Percentiles rank a stretch among this genome's conserved stretches.
Evolutionary conservation across 2,113 vertebrate genomes (phyloP).

Genomic region (Ailuropoda melanoleuca): DNA sequence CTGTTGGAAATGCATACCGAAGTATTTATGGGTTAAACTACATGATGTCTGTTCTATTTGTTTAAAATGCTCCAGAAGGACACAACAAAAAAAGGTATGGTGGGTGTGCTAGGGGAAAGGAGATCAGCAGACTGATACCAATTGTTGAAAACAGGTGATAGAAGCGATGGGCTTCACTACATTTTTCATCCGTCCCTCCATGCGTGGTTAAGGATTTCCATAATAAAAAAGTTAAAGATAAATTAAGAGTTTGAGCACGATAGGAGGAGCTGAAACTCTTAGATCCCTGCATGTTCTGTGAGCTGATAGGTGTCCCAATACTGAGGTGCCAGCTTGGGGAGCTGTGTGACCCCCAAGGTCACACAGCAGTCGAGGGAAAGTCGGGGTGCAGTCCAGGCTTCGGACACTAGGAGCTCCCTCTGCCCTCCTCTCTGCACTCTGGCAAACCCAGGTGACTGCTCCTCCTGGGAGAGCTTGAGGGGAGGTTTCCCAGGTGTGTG

Average conservation of each 20-base stretch:
- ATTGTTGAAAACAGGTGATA: neutral
- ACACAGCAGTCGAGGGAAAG: neutral
- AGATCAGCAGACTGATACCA: neutral
- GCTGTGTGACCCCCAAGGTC: neutral
- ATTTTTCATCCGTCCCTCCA: neutral
- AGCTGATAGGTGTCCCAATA: neutral
- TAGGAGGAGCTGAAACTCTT: neutral
- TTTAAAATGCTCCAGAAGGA: neutral
- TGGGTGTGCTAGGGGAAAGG: neutral
- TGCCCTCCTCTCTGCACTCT: neutral
- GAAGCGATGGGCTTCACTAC: neutral
- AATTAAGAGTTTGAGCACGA: neutral
- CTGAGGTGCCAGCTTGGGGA: neutral
- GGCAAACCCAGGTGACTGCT: neutral
- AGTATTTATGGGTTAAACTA: neutral
- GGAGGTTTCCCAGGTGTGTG: neutral
- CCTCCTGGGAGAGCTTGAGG: neutral
- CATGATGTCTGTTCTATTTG: neutral
- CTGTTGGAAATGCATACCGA: neutral
- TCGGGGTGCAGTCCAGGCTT: neutral
- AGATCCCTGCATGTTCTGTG: neutral
- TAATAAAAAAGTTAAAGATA: neutral
- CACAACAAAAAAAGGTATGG: neutral
- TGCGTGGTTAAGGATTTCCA: neutral
- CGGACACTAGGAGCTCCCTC: neutral